Conservation (phyloP, 1,140 invertebrate species). For the Calephelis nemesis region DNA sequence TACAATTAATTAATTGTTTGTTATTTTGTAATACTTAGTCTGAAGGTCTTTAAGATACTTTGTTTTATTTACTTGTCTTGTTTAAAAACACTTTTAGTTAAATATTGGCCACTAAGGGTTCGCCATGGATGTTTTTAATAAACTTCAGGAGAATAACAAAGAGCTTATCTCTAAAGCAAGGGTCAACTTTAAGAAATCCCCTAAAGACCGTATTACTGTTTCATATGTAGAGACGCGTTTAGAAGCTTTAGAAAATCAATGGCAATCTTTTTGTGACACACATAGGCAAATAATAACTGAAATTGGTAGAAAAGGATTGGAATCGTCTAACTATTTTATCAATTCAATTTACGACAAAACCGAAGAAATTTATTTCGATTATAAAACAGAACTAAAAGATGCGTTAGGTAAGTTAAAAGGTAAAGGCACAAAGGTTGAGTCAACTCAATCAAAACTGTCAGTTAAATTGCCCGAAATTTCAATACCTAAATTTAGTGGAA, state of each 20-base stretch:
- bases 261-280: constrained; percentile 22
- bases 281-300: constrained; percentile 19
- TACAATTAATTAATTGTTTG: not conserved
- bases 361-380: constrained; percentile 17
- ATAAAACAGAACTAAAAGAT: constrained; percentile 22
- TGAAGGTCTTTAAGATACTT: no score
- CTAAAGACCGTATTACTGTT: constrained; percentile 26
- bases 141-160: constrained; percentile 23
- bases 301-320: constrained; percentile 10
- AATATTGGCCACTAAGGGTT: not conserved
- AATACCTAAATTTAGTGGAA: constrained; percentile 23
- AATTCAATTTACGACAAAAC: constrained; percentile 11
- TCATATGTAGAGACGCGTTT: not conserved
- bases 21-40: not conserved
- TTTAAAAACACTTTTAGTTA: not conserved
- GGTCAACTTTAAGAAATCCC: constrained; percentile 26
- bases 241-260: constrained; percentile 24
- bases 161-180: constrained; percentile 22
- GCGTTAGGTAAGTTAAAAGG: constrained; percentile 7
- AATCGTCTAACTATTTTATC: constrained; percentile 14
- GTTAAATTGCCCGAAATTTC: no score
- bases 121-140: not conserved
- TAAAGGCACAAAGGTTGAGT: no score
- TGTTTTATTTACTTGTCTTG: not conserved
- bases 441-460: no score